These are phyloP conservation scores for Carcinoscorpius rotundicauda DNA, from an alignment of 1,140 invertebrate genomes.

Conservation along the genomic window DNA sequence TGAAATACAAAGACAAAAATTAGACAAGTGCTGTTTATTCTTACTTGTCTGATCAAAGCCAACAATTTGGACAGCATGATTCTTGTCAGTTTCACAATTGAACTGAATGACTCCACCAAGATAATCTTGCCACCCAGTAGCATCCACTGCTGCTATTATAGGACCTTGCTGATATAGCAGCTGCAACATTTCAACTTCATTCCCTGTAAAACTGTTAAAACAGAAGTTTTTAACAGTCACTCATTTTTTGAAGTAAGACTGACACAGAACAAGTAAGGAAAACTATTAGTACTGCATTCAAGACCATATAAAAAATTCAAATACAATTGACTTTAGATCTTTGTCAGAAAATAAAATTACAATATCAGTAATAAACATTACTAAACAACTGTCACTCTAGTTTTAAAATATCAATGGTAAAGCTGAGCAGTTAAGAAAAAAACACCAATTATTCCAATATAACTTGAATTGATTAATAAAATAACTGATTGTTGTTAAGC, in stretches of 20 bases:
- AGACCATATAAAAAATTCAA: background rate
- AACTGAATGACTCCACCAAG: conserved; percentile 69
- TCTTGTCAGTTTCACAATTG: conserved; percentile 31
- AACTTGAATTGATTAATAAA: too few species aligned
- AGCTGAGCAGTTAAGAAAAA: too few species aligned
- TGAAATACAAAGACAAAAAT: too few species aligned
- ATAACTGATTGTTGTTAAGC: too few species aligned
- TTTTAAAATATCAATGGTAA: too few species aligned
- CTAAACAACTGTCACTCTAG: too few species aligned
- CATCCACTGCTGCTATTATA: conserved; percentile 65
- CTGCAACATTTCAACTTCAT: conserved; percentile 51
- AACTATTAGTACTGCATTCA: background rate
- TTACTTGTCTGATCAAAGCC: conserved; percentile 59
- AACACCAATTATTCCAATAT: too few species aligned
- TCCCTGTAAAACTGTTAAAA: conserved; percentile 44
- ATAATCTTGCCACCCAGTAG: conserved; percentile 75
- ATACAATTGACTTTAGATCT: conserved; percentile 1
- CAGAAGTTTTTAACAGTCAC: conserved; percentile 1
- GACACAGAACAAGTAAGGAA: conserved; percentile 1
- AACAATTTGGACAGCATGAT: conserved; percentile 72
- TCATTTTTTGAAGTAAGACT: conserved; percentile 6
- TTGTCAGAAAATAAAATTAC: conserved; percentile 10
- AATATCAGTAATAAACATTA: too few species aligned
- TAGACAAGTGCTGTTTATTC: background rate
- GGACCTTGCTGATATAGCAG: conserved; percentile 56